Base-by-base conservation (phyloP, 2,113 vertebrate species). In the Hydrolagus affinis region DNA sequence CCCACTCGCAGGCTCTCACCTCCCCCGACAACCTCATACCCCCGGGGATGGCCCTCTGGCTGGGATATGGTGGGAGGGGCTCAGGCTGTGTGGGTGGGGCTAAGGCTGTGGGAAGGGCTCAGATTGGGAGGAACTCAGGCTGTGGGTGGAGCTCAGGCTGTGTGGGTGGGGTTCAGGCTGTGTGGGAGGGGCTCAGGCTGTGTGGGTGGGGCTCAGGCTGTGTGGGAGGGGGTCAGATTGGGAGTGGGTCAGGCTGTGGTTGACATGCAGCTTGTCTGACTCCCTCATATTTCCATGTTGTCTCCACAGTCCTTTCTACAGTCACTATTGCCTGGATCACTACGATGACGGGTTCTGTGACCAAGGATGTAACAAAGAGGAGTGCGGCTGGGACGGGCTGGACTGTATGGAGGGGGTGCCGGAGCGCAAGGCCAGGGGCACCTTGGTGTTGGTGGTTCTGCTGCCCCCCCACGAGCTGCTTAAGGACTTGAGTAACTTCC, bases 341-440 rank as follows among this genome's bases (percentile, higher is more conserved):
- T 98, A 94, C 0, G 91, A 88, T 1, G 95, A 98, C 11, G 91
- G 89, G 23, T 90, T 92, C 77, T 98, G 97, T 28, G 96, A 98
- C 91, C 91, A 92, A 89, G 97, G 97, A 71, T 98, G 97, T 89
- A 93, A 97, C 87, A 97, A 90, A 0, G 95, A 95, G 89, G 96
- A 94, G 72, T 98, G 97, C 4, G 96, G 96, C 91, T 98, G 97
- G 97, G 97, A 98, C 0, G 97, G 97, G 8, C 92, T 98, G 89
- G 97, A 98, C 91, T 98, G 97, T 8, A 93, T 94, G 0, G 32
- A 25, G 0, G 92, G 94, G 87, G 91, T 86, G n/a, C 92, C 95
- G 0, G 88, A 96, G 87, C 92, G 93, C 85, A 85, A 95, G 88
- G 94, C 93, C 0, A 90, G 91, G 0, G 97, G 96, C 7, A 95